These are phyloP conservation scores for Cirrhinus molitorella DNA, from an alignment of 2,797 vertebrate species.

Conservation along the genomic window DNA sequence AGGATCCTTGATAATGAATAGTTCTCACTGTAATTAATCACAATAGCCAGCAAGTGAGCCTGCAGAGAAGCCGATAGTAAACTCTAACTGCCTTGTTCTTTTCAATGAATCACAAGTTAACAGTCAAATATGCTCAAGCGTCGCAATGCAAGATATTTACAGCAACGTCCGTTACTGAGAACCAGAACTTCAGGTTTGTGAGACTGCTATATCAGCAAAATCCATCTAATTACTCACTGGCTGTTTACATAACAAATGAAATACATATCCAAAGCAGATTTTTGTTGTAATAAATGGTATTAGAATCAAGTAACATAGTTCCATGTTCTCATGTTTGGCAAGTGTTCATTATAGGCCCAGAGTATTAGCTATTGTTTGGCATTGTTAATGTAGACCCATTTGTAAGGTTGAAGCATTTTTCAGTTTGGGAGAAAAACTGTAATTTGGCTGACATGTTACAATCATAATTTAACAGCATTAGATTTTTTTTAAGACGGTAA, in stretches of 20 bases:
- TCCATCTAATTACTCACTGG: neutral
- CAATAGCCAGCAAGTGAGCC: slow-evolving; percentile 22
- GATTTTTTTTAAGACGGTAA: neutral
- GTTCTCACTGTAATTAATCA: slow-evolving; percentile 31
- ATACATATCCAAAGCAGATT: neutral
- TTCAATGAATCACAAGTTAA: slow-evolving; percentile 23
- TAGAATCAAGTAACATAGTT: neutral
- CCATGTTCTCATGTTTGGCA: neutral
- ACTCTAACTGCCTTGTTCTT: neutral
- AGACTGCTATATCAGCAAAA: neutral
- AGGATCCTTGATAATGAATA: slow-evolving; percentile 42
- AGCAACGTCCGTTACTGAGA: neutral
- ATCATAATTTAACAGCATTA: neutral
- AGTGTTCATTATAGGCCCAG: neutral
- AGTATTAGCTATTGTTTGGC: neutral
- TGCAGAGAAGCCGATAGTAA: neutral
- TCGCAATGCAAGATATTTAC: neutral
- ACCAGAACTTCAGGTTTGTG: slow-evolving; percentile 7
- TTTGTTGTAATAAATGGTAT: neutral
- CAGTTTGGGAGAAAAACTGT: neutral
- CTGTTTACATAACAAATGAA: neutral
- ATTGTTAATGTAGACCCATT: neutral
- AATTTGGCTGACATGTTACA: neutral
- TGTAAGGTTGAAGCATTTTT: neutral
- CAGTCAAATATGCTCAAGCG: neutral